Percentiles rank a stretch among this genome's conserved stretches.
Conservation (phyloP, 2,888 invertebrate genomes). For the Drosophila crucigera region DNA sequence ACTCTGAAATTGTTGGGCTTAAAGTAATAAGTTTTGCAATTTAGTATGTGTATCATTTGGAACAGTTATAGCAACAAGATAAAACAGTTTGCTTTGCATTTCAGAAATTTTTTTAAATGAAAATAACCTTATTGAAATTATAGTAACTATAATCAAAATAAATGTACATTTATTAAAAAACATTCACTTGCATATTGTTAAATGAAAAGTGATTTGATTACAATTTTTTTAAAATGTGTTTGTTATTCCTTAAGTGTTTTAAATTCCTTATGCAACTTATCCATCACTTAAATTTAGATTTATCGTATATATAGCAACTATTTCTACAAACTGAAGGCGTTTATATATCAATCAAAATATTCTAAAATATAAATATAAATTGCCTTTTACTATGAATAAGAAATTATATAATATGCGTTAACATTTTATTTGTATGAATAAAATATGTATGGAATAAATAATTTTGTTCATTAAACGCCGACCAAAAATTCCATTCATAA, state of each 20-base stretch:
- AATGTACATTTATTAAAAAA: neutral
- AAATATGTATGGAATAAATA: neutral
- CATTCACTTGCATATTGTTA: neutral
- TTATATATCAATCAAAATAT: neutral
- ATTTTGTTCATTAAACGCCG: neutral
- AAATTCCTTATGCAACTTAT: neutral
- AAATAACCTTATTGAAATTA: neutral
- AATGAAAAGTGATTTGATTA: neutral
- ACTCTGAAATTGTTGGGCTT: neutral
- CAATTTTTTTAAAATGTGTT: neutral
- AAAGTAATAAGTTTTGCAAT: neutral
- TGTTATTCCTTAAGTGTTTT: neutral
- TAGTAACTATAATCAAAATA: neutral
- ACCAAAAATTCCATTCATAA: neutral
- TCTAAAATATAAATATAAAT: neutral
- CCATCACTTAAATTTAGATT: neutral
- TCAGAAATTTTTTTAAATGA: neutral
- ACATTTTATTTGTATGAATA: too few species aligned
- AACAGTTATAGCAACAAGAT: neutral
- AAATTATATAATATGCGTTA: neutral
- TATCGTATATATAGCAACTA: neutral
- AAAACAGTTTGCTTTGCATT: neutral
- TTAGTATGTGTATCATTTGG: neutral
- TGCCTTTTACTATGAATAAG: neutral
- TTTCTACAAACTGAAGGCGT: neutral